phyloP scores from a whole-genome alignment of 2,888 invertebrate species.

The Argyresthia goedartella region DNA sequence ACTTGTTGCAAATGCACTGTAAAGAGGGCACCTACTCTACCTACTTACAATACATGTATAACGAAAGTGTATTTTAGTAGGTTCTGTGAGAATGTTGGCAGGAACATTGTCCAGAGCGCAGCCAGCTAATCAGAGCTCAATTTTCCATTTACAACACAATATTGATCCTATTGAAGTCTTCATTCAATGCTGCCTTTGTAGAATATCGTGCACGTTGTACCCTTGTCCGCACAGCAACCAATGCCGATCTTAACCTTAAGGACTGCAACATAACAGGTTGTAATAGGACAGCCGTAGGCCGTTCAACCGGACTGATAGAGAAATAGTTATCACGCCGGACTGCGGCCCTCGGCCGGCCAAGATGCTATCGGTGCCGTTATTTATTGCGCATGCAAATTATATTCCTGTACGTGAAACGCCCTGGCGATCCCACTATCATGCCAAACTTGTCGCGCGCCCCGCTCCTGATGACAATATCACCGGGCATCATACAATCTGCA shows the following conservation, averaged over 20 bases:
- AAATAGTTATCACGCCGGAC: conserved; percentile 20
- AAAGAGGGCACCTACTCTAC: background rate
- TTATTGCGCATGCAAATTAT: conserved; percentile 55
- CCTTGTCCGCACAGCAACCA: background rate
- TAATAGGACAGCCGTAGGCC: conserved; percentile 22
- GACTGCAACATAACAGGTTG: conserved; percentile 2
- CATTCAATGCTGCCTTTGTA: background rate
- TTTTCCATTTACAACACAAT: background rate
- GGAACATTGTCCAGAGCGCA: background rate
- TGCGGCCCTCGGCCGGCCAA: conserved; percentile 29
- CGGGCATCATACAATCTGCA: background rate
- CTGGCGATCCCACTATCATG: conserved; percentile 1
- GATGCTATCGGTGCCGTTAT: conserved; percentile 48
- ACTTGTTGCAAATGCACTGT: background rate
- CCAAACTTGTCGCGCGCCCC: background rate
- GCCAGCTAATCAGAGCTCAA: background rate
- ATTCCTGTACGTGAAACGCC: conserved; percentile 17
- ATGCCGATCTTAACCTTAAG: background rate
- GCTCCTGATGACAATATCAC: background rate
- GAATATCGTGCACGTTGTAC: background rate
- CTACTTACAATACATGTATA: too few species aligned
- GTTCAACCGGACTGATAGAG: conserved; percentile 56
- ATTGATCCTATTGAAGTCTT: background rate
- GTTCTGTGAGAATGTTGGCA: too few species aligned
- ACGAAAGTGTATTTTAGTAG: too few species aligned